Percentiles rank a stretch among this genome's conserved stretches.
Conservation (phyloP, 2,797 vertebrate genomes). For the Amazona finschi region DNA sequence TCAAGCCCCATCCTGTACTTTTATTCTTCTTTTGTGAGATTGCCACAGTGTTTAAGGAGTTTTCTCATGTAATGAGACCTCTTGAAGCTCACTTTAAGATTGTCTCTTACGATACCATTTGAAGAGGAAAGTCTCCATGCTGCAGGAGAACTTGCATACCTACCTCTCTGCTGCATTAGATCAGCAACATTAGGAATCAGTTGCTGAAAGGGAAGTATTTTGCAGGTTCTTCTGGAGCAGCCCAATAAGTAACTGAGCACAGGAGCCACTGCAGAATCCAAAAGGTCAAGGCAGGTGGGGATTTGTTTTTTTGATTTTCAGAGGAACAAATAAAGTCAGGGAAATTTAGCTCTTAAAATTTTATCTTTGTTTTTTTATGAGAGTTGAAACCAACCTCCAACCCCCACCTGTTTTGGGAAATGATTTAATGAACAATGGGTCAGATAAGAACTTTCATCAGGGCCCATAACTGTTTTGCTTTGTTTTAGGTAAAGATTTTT, state of each 20-base stretch:
- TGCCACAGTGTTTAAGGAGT: background rate
- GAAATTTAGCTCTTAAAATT: background rate
- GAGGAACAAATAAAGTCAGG: background rate
- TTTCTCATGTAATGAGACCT: background rate
- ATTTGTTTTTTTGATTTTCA: background rate
- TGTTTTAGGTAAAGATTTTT: background rate
- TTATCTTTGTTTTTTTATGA: background rate
- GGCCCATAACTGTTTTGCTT: background rate
- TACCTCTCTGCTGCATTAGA: background rate
- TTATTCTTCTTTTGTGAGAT: background rate
- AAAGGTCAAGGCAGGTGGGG: conserved; percentile 19
- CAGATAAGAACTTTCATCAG: background rate
- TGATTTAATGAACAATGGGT: background rate
- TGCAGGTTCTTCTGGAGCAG: conserved; percentile 10
- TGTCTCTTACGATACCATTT: background rate
- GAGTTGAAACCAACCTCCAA: background rate
- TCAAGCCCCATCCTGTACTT: background rate
- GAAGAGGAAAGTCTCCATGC: background rate
- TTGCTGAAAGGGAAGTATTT: background rate
- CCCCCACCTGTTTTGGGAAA: background rate
- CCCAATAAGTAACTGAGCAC: background rate
- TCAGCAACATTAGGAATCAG: background rate
- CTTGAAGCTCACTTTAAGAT: background rate
- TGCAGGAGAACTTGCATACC: background rate
- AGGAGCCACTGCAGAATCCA: background rate